phyloP scores from a whole-genome alignment of 37 sponge, comb jelly and placozoan genomes.

The Haliclona indistincta region DNA sequence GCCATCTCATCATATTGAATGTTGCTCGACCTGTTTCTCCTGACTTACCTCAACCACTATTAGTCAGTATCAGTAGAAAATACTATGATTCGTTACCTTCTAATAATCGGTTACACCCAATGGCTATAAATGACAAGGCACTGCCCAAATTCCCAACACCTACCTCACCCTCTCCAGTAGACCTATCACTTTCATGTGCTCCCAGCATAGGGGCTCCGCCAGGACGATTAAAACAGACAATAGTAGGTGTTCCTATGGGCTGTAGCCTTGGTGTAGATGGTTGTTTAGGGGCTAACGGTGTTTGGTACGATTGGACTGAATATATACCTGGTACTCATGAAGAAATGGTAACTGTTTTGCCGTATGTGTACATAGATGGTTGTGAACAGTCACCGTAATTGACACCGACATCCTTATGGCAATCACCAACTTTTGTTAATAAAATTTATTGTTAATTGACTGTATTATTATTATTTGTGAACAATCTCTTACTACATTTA shows the following conservation, averaged over 20 bases:
- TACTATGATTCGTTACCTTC: too few relatives aligned
- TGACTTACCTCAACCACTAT: too few relatives aligned
- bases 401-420: background rate
- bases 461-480: background rate
- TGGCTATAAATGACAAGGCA: too few relatives aligned
- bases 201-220: too few relatives aligned
- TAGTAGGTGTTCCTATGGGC: background rate
- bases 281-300: slow-evolving; percentile 39
- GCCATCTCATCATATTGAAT: too few relatives aligned
- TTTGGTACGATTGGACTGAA: slow-evolving; percentile 72
- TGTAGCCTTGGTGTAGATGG: slow-evolving; percentile 57
- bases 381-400: background rate
- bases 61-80: too few relatives aligned
- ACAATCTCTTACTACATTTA: background rate
- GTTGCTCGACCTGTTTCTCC: too few relatives aligned
- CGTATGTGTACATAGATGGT: slow-evolving; percentile 77
- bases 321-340: slow-evolving; percentile 20
- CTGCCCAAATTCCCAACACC: too few relatives aligned
- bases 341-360: slow-evolving; percentile 52
- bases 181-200: too few relatives aligned
- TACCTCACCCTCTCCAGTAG: too few relatives aligned
- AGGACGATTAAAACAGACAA: too few relatives aligned
- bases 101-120: too few relatives aligned
- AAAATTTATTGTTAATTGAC: slow-evolving; percentile 1
- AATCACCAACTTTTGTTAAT: slow-evolving; percentile 3